These are phyloP conservation scores for Xylocampa areola DNA, from an alignment of 2,888 invertebrate species.

Conservation along the genomic window DNA sequence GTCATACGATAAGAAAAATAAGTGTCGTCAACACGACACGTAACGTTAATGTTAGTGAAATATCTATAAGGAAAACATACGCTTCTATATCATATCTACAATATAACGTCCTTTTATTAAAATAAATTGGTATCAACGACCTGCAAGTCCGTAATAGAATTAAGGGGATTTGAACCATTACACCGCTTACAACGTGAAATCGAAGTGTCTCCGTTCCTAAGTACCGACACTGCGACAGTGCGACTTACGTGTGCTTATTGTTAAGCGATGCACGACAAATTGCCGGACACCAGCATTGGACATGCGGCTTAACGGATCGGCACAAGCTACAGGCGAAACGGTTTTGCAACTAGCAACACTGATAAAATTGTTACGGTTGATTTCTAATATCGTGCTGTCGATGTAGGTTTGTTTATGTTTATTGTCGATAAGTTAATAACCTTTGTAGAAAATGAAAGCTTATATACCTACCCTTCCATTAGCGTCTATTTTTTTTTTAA, in stretches of 20 bases:
- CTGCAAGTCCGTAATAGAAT: constrained; percentile 14
- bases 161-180: constrained; percentile 36
- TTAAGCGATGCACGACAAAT: constrained; percentile 72
- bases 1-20: too few species aligned
- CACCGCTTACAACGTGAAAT: constrained; percentile 51
- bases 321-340: constrained; percentile 56
- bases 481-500: too few species aligned
- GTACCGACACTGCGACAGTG: constrained; percentile 30
- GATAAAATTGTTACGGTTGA: constrained; percentile 26
- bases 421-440: too few species aligned
- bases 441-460: too few species aligned
- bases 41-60: too few species aligned
- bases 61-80: too few species aligned
- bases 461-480: too few species aligned
- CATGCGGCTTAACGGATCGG: constrained; percentile 64
- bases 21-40: too few species aligned
- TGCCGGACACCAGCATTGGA: constrained; percentile 68
- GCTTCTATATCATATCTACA: too few species aligned
- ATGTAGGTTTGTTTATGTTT: constrained; percentile 12
- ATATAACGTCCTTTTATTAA: too few species aligned
- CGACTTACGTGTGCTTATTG: constrained; percentile 71
- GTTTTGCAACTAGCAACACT: constrained; percentile 36
- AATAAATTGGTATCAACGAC: constrained; percentile 8
- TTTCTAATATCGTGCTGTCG: constrained; percentile 5
- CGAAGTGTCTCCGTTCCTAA: constrained; percentile 54